These are phyloP conservation scores for Rhamphomyia laevipes DNA, from an alignment of 2,888 invertebrate genomes.

Conservation along the genomic window DNA sequence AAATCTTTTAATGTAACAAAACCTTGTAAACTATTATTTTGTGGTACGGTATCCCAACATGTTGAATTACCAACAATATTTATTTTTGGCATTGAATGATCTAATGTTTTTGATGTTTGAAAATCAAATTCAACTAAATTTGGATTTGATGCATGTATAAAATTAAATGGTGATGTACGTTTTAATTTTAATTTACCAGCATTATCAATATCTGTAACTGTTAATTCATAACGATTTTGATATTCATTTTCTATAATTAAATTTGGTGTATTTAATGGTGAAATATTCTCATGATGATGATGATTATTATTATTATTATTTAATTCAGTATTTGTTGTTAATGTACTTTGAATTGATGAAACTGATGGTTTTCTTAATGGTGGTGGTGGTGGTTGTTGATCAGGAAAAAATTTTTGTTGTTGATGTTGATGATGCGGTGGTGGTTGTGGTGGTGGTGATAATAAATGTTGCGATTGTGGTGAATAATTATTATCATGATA, in stretches of 20 bases:
- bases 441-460: too few species aligned
- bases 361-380: constrained; percentile 10
- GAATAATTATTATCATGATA: constrained; percentile 11
- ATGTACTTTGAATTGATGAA: constrained; percentile 26
- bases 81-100: constrained; percentile 35
- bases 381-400: constrained; percentile 1
- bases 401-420: constrained; percentile 5
- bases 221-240: neutral
- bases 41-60: neutral
- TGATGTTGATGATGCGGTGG: constrained; percentile 12
- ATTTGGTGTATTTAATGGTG: neutral
- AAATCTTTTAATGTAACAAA: constrained; percentile 68
- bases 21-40: constrained; percentile 41
- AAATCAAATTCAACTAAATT: constrained; percentile 52
- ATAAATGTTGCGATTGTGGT: constrained; percentile 13
- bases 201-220: too few species aligned
- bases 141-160: constrained; percentile 60
- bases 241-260: neutral
- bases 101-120: constrained; percentile 32
- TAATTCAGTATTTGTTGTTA: constrained; percentile 17
- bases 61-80: constrained; percentile 16
- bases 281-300: neutral
- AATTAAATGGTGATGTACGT: constrained; percentile 43
- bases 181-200: constrained; percentile 22
- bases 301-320: neutral